phyloP scores from a whole-genome alignment of 2,888 invertebrate genomes.

The Ptilodon capucinus region DNA sequence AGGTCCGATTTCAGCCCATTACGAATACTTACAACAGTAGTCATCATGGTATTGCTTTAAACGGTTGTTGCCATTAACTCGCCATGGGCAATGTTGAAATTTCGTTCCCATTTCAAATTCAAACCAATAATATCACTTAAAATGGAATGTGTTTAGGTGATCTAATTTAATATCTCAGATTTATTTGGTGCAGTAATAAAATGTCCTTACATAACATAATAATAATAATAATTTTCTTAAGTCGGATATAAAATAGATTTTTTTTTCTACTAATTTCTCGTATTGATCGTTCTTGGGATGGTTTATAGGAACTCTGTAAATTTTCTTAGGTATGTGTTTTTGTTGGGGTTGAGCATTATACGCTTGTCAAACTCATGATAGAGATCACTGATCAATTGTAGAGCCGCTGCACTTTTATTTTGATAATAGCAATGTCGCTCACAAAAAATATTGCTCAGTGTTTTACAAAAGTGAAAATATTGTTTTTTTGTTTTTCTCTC shows the following conservation, averaged over 20 bases:
- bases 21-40: conserved; percentile 43
- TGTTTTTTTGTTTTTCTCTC: too few species aligned
- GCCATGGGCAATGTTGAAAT: conserved; percentile 58
- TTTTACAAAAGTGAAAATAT: not conserved
- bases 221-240: too few species aligned
- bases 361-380: too few species aligned
- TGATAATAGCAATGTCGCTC: not conserved
- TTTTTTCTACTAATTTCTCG: too few species aligned
- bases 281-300: too few species aligned
- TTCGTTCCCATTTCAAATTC: conserved; percentile 39
- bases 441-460: conserved; percentile 1
- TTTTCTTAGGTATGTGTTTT: too few species aligned
- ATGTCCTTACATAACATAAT: too few species aligned
- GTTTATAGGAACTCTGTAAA: too few species aligned
- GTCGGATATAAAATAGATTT: too few species aligned
- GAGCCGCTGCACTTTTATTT: not conserved
- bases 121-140: conserved; percentile 15
- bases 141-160: not conserved
- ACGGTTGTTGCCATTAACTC: conserved; percentile 59
- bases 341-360: too few species aligned
- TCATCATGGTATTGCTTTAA: conserved; percentile 57
- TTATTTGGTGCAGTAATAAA: too few species aligned
- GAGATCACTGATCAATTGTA: too few species aligned
- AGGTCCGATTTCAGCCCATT: conserved; percentile 11
- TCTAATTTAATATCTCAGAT: not conserved